phyloP scores from a whole-genome alignment of 2,888 invertebrate genomes.

The Pyrochroa serraticornis region DNA sequence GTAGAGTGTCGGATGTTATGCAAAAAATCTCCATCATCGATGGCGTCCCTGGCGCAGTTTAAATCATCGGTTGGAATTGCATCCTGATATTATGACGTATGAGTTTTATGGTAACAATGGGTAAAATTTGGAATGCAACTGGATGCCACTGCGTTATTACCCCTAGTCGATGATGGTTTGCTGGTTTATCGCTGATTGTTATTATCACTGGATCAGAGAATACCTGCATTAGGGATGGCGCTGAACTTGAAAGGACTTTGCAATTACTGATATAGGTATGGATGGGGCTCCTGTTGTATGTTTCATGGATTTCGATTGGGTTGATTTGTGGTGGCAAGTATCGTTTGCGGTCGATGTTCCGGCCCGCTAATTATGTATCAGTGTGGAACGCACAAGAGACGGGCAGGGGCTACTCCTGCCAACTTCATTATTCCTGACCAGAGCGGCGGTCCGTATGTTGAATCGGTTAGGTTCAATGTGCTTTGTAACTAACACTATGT shows the following conservation, averaged over 20 bases:
- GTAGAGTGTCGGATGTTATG: no score
- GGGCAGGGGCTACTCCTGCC: slow-evolving; percentile 5
- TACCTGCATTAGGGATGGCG: slow-evolving; percentile 5
- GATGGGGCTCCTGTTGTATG: slow-evolving; percentile 6
- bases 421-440: slow-evolving; percentile 23
- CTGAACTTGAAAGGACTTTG: not conserved
- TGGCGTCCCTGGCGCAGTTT: no score
- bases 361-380: slow-evolving; percentile 22
- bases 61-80: not conserved
- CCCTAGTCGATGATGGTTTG: slow-evolving; percentile 3
- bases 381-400: slow-evolving; percentile 19
- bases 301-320: slow-evolving; percentile 18
- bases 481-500: no score
- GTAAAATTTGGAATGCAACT: slow-evolving; percentile 15
- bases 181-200: slow-evolving; percentile 14
- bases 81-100: slow-evolving; percentile 1
- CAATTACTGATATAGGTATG: slow-evolving; percentile 5
- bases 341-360: slow-evolving; percentile 20
- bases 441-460: no score
- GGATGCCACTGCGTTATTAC: slow-evolving; percentile 1
- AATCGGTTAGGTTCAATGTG: no score
- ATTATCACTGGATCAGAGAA: slow-evolving; percentile 7
- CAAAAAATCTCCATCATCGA: no score
- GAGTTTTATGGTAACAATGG: slow-evolving; percentile 14
- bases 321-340: slow-evolving; percentile 27